These are phyloP conservation scores for Drosophila santomea DNA, from an alignment of 1,140 invertebrate species.

Conservation along the genomic window DNA sequence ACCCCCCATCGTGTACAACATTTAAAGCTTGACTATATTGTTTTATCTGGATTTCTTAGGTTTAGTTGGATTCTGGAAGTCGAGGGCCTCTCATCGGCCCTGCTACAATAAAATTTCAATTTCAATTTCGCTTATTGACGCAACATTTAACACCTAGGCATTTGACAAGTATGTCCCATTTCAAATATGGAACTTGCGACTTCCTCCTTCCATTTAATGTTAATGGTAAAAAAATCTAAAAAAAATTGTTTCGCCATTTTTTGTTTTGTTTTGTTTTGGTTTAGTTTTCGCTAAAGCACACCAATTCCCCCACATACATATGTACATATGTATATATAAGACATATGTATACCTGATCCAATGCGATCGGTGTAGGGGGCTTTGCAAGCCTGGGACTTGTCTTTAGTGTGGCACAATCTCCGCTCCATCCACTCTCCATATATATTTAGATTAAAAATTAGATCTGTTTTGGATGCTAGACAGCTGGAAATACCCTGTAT, in stretches of 20 bases:
- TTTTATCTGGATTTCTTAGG: slow-evolving; percentile 23
- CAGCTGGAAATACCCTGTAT: slow-evolving; percentile 48
- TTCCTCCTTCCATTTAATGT: slow-evolving; percentile 32
- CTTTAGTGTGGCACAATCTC: slow-evolving; percentile 22
- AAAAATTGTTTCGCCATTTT: slow-evolving; percentile 49
- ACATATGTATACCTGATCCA: neutral
- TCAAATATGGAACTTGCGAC: neutral
- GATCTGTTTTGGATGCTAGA: slow-evolving; percentile 24
- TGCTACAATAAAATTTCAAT: slow-evolving; percentile 51
- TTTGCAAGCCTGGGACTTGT: slow-evolving; percentile 31
- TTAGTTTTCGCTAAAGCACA: slow-evolving; percentile 29
- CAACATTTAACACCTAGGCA: slow-evolving; percentile 70
- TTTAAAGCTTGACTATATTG: slow-evolving; percentile 78
- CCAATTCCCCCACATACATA: neutral
- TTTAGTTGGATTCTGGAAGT: slow-evolving; percentile 18
- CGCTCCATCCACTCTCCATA: neutral
- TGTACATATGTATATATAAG: neutral
- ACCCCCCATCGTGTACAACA: slow-evolving; percentile 61
- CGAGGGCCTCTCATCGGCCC: slow-evolving; percentile 25
- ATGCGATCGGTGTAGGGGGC: neutral
- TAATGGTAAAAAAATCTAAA: slow-evolving; percentile 76
- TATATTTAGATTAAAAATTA: slow-evolving; percentile 38
- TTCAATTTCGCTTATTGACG: slow-evolving; percentile 54
- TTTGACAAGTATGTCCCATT: slow-evolving; percentile 21
- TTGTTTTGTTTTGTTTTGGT: neutral